These are phyloP conservation scores for Hirtodrosophila trivittata DNA, from an alignment of 2,888 invertebrate species.

Conservation along the genomic window DNA sequence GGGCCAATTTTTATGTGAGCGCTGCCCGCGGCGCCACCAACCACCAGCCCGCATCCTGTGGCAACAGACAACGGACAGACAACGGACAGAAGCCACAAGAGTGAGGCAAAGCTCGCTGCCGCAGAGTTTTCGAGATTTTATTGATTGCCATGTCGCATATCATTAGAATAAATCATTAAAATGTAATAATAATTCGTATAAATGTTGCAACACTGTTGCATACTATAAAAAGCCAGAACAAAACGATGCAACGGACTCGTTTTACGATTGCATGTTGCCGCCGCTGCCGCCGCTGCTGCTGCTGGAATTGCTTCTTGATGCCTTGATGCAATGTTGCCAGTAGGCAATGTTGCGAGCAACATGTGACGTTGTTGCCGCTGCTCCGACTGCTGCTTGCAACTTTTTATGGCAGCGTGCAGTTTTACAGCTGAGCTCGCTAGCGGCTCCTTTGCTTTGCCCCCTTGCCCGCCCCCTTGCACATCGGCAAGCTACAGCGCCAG, in stretches of 20 bases:
- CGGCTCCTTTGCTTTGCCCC: constrained; percentile 42
- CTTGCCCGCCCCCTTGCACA: constrained; percentile 14
- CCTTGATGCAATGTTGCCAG: constrained; percentile 44
- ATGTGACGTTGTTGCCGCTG: constrained; percentile 56
- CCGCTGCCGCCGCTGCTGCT: constrained; percentile 14
- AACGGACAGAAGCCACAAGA: constrained; percentile 4
- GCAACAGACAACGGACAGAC: too few species aligned
- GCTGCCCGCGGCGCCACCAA: constrained; percentile 60
- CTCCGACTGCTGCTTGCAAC: constrained; percentile 56
- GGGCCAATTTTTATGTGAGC: constrained; percentile 70
- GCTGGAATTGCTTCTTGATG: constrained; percentile 20
- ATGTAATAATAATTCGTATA: constrained; percentile 81
- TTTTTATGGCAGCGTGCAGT: constrained; percentile 74
- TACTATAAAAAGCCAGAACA: constrained; percentile 36
- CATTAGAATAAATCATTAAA: constrained; percentile 83
- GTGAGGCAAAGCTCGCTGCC: constrained; percentile 5
- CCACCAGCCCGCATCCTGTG: not conserved
- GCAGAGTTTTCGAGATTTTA: constrained; percentile 45
- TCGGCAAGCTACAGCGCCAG: constrained; percentile 43
- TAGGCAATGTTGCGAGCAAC: constrained; percentile 54
- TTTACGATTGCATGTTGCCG: constrained; percentile 67
- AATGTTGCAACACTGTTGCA: constrained; percentile 81
- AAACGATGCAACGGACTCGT: constrained; percentile 42
- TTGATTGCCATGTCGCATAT: constrained; percentile 76
- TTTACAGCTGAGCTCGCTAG: constrained; percentile 68